Base-by-base conservation (phyloP, 2,888 invertebrate genomes). In the Epicampocera succincta region DNA sequence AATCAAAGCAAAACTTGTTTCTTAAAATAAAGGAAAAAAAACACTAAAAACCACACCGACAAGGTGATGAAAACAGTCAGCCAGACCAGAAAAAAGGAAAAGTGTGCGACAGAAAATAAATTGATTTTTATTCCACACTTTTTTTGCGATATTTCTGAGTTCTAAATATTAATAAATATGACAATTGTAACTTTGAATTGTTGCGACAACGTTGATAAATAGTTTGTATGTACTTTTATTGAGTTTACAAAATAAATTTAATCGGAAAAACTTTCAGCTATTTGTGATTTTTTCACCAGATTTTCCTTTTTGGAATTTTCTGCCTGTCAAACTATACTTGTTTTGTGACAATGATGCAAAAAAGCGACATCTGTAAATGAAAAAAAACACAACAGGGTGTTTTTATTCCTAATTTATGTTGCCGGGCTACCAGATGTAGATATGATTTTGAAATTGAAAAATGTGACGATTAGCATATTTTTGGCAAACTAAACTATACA, bases 251-350 rank as follows among this genome's bases (percentile, higher is more conserved):
- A 29, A 6, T 21, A 19, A 50, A 44, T 15, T 3, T 38, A n/a
- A 46, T 52, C 17, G 19, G 40, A 38, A 58, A 60, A 25, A 44
- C 11, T 38, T 44, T 42, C 15, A 17, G n/a, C 13, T 60, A 52
- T 78, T 60, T 40, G 17, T 66, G 13, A 60, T 38, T 54, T 72
- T 46, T 46, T 60, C 69, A 65, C 72, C 66, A 76, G 52, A 40
- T 58, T 68, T 58, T 48, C 65, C 65, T 74, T 71, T 58, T 61
- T 82, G 74, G 38, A 78, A 73, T 71, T 54, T 83, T 83, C 52
- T 83, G 56, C 21, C 68, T 84, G 84, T 84, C 84, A 85, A 84
- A 84, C 63, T 54, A 60, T 48, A 72, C 25, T 50, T 21, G 21
- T 15, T 44, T 52, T 63, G 21, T 61, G 48, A 69, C 68, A 69